Evolutionary conservation across 2,888 invertebrate genomes (phyloP), one percentile per base, ranked within the genome.

Genomic region (Cancer borealis): DNA sequence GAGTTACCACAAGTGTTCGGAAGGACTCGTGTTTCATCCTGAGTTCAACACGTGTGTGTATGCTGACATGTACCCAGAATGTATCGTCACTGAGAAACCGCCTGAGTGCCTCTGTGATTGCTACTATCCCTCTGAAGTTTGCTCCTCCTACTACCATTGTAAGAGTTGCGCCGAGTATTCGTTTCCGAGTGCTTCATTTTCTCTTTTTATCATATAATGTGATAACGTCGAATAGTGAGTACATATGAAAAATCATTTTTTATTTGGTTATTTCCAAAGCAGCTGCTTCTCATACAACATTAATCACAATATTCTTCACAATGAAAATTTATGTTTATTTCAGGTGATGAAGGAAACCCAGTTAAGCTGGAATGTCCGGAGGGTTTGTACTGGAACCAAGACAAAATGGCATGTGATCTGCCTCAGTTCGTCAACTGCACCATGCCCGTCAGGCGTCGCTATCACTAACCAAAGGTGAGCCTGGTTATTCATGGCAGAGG

Each of bases 51-150:
- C 90, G 90, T 90, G 90, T 54, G 90, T 90, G 30, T 60, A 10
- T 46, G 54, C 90, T 54, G 26, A 30, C 17, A 60, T 60, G n/a
- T 90, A 90, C 90, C 54, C 49, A 54, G 39, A 54, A 17, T 90
- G 90, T 54, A 30, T 10, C 39, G 21, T 30, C 60, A 60, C 49
- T 17, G 26, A 96, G 21, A 96, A 96, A 6, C 96, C 96, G 21
- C 66, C 66, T 2, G 84, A 39, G 39, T 84, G 84, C 84, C 84
- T 30, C 39, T 84, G 84, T 39, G 39, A 84, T 39, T 84, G 84
- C 39, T 84, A 39, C 84, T 84, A 84, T 39, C 39, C 84, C 30
- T 30, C 84, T 17, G 39, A 84, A 39, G 39, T 30, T 39, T 84
- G 84, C 39, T 39, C 84, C 84, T 84, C 84, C 17, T 84, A 39